Conservation (phyloP, 92 coral and sea anemone species). For the Umimayanthus kanabou region DNA sequence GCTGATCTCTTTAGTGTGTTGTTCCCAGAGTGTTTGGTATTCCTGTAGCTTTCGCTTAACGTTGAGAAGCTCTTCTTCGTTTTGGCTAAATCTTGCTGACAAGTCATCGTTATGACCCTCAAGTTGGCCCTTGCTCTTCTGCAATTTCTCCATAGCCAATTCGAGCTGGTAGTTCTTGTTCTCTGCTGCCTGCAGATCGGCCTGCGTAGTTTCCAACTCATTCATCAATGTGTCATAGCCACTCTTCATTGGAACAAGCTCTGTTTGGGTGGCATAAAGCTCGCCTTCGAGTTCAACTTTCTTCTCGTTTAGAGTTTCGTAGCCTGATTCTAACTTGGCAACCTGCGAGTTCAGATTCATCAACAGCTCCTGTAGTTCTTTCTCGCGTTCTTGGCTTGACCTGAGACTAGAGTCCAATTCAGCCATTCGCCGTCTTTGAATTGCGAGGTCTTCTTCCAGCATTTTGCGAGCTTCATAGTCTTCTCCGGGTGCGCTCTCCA, state of each 20-base stretch:
- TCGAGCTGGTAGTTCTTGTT: conserved; percentile 63
- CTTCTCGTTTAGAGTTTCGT: conserved; percentile 78
- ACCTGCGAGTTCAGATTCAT: conserved; percentile 65
- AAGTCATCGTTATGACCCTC: conserved; percentile 70
- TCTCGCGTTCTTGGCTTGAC: conserved; percentile 69
- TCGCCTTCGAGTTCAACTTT: conserved; percentile 81
- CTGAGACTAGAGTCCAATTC: conserved; percentile 73
- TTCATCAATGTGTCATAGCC: conserved; percentile 69
- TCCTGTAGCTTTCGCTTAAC: conserved; percentile 79
- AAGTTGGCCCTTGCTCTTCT: conserved; percentile 63
- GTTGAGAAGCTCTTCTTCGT: conserved; percentile 75
- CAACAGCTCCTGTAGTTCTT: conserved; percentile 73
- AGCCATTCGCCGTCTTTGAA: conserved; percentile 60
- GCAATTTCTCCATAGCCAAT: conserved; percentile 62
- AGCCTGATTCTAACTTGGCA: conserved; percentile 78
- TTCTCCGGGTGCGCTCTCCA: conserved; percentile 70
- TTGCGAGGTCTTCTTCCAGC: conserved; percentile 74
- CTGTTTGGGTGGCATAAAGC: conserved; percentile 73
- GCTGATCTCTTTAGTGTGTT: conserved; percentile 76
- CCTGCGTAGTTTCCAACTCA: conserved; percentile 64
- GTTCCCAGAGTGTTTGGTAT: conserved; percentile 89
- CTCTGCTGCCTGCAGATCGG: conserved; percentile 66
- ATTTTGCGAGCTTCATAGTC: conserved; percentile 64
- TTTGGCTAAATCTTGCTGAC: conserved; percentile 49
- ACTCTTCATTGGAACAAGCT: conserved; percentile 69